Conservation (phyloP, 1,140 invertebrate genomes). For the Phymorhynchus buccinoides region DNA sequence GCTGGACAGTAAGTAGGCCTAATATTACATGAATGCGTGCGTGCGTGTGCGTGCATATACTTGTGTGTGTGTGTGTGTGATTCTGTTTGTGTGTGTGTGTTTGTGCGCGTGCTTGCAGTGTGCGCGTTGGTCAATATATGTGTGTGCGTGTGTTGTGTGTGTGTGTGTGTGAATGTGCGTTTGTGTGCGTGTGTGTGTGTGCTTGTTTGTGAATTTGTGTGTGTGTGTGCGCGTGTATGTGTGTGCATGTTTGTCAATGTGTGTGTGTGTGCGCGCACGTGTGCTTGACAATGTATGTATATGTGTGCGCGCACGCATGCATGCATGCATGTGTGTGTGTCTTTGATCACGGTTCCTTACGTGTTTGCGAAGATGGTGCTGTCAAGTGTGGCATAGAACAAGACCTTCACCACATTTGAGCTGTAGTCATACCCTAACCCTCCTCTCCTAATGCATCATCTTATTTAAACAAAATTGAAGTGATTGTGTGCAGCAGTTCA, state of each 20-base stretch:
- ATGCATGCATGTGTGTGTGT: slow-evolving; percentile 20
- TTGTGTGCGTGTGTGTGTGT: too few species aligned
- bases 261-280: not conserved
- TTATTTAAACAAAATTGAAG: not conserved
- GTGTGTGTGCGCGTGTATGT: too few species aligned
- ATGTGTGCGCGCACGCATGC: not conserved
- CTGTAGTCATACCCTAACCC: too few species aligned
- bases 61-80: slow-evolving; percentile 27
- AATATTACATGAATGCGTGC: not conserved
- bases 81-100: slow-evolving; percentile 6
- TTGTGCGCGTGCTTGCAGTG: not conserved
- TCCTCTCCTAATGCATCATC: not conserved
- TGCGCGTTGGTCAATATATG: not conserved
- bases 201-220: too few species aligned
- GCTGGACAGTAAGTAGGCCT: not conserved
- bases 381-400: slow-evolving; percentile 1
- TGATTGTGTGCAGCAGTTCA: not conserved
- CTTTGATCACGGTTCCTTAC: not conserved
- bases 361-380: slow-evolving; percentile 5
- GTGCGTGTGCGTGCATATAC: not conserved
- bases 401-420: too few species aligned
- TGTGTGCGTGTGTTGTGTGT: too few species aligned
- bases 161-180: too few species aligned
- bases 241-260: too few species aligned
- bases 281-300: not conserved